A percentile compares a stretch with the other conserved stretches of the same genome.
Conservation (phyloP, 2,797 vertebrate species). For the Anguilla megastoma region DNA sequence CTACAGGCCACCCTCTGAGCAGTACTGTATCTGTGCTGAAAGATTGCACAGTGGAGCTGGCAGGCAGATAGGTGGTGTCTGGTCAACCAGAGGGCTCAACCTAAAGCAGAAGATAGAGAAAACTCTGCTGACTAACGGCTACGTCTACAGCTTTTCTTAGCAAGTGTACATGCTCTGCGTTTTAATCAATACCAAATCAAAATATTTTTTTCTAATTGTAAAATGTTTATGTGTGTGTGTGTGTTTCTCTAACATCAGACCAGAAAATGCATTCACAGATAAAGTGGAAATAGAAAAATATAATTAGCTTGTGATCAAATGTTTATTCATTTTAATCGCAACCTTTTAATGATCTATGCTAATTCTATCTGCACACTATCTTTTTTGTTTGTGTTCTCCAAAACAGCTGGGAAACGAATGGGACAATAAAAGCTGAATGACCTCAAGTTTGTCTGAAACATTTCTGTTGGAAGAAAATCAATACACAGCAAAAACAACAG, state of each 20-base stretch:
- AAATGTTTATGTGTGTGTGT: no score
- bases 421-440: neutral
- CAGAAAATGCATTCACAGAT: no score
- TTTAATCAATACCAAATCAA: neutral
- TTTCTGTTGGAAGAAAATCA: neutral
- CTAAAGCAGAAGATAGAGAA: neutral
- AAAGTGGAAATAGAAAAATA: no score
- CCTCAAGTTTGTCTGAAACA: neutral
- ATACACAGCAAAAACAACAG: neutral
- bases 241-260: no score
- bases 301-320: no score
- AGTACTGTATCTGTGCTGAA: neutral
- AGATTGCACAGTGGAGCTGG: no score
- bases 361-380: neutral
- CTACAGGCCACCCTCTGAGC: neutral
- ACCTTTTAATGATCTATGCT: no score
- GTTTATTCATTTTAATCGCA: no score
- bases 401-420: neutral
- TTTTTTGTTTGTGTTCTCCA: neutral
- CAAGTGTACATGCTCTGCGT: neutral
- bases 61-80: neutral
- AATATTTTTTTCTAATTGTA: no score
- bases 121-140: neutral
- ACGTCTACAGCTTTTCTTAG: neutral
- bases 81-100: neutral